Conservation (phyloP, 2,888 invertebrate genomes). For the Pristionchus maxplancki region DNA sequence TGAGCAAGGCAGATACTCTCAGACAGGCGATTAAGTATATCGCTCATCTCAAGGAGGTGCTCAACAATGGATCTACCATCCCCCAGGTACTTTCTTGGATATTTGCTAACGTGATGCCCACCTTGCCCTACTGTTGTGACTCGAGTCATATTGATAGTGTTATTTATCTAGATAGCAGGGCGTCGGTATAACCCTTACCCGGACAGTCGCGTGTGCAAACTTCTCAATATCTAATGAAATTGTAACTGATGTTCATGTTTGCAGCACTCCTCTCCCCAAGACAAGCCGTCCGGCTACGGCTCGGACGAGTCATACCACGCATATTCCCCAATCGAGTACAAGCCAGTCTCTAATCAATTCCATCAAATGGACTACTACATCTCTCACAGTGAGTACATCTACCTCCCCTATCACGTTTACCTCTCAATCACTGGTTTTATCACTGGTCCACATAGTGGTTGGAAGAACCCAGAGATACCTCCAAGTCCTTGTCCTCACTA, state of each 20-base stretch:
- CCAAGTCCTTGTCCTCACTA: not conserved
- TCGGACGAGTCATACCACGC: not conserved
- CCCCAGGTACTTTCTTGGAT: not conserved
- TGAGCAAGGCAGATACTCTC: constrained; percentile 66
- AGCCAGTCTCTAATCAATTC: not conserved
- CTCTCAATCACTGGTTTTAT: too few species aligned
- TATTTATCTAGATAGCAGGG: too few species aligned
- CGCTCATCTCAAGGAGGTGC: constrained; percentile 53
- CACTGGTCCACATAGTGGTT: too few species aligned
- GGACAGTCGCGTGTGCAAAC: too few species aligned
- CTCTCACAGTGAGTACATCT: not conserved
- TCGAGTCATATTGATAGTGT: too few species aligned
- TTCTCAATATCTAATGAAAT: too few species aligned
- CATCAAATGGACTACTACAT: constrained; percentile 13
- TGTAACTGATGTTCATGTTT: not conserved
- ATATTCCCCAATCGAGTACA: not conserved
- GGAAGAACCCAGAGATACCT: too few species aligned
- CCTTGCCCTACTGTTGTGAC: too few species aligned
- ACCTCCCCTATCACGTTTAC: not conserved
- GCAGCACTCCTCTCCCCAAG: not conserved
- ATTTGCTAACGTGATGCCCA: too few species aligned
- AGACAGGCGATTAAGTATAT: constrained; percentile 64
- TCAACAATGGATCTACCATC: not conserved
- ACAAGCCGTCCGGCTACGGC: not conserved
- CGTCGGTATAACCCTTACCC: too few species aligned